Conservation (phyloP, 2,113 vertebrate species). For the Leuciscus idus region DNA sequence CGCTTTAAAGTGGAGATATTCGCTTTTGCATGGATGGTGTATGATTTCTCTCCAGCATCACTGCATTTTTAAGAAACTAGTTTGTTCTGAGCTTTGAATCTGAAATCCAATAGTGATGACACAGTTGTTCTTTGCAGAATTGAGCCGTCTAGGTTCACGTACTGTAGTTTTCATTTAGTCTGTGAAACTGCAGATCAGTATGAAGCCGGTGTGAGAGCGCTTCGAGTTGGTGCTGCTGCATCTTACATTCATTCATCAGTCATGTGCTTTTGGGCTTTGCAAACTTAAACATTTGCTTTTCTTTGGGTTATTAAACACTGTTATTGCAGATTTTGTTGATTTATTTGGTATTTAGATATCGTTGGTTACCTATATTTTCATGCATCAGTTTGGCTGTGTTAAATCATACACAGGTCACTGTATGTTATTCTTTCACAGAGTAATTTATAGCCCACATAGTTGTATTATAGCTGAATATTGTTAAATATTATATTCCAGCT, state of each 20-base stretch:
- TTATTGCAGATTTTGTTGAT: not conserved
- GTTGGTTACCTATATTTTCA: not conserved
- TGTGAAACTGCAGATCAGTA: not conserved
- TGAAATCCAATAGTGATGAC: slow-evolving; percentile 27
- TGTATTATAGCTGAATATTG: not conserved
- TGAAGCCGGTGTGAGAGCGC: not conserved
- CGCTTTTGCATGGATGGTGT: not conserved
- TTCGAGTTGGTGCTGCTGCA: not conserved
- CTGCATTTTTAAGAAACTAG: not conserved
- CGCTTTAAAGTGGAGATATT: not conserved
- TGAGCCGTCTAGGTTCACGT: not conserved
- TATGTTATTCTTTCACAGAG: not conserved
- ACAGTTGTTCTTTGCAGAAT: not conserved
- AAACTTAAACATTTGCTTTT: not conserved
- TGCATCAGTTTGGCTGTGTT: not conserved
- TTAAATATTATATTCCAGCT: not conserved
- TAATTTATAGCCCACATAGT: not conserved
- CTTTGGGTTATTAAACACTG: not conserved
- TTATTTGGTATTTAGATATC: not conserved
- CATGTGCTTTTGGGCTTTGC: not conserved
- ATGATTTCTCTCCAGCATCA: not conserved
- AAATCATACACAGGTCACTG: not conserved
- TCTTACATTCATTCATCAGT: not conserved
- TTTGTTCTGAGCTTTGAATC: not conserved
- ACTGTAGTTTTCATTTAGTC: not conserved